phyloP scores from a whole-genome alignment of 1,140 invertebrate genomes.

The Trichomalopsis sarcophagae region DNA sequence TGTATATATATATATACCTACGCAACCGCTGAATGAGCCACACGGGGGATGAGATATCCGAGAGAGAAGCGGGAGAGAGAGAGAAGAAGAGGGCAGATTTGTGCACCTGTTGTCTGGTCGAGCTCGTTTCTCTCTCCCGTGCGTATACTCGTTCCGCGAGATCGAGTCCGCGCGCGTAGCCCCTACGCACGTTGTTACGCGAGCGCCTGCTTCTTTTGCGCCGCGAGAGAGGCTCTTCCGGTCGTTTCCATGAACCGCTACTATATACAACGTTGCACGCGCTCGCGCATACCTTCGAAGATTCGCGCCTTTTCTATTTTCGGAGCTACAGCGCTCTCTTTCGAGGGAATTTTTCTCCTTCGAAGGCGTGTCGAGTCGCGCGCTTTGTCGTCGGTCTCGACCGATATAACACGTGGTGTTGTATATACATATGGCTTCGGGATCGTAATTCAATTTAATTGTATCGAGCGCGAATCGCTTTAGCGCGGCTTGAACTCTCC shows the following conservation, averaged over 20 bases:
- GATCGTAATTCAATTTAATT: too few relatives aligned
- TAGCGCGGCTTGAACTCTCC: background rate
- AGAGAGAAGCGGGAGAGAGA: background rate
- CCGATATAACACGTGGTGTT: too few relatives aligned
- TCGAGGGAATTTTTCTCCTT: too few relatives aligned
- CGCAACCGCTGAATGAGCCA: background rate
- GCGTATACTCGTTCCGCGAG: background rate
- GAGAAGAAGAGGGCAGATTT: constrained; percentile 44
- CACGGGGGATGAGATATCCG: background rate
- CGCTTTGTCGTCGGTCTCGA: too few relatives aligned
- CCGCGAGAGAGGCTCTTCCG: constrained; percentile 3
- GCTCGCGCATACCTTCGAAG: too few relatives aligned
- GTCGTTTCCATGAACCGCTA: constrained; percentile 16
- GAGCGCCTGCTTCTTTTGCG: constrained; percentile 7
- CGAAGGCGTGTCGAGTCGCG: too few relatives aligned
- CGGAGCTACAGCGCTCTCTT: too few relatives aligned
- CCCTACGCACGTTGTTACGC: background rate
- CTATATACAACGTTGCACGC: too few relatives aligned
- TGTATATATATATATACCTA: background rate
- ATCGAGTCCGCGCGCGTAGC: background rate
- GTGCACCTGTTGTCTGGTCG: constrained; percentile 57
- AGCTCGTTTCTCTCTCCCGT: constrained; percentile 6
- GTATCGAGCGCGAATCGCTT: too few relatives aligned
- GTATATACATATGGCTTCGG: too few relatives aligned
- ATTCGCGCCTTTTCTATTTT: background rate